Evolutionary conservation across 2,888 invertebrate species (phyloP), one percentile per base, ranked within the genome.

Genomic region (Gryllus longicercus): DNA sequence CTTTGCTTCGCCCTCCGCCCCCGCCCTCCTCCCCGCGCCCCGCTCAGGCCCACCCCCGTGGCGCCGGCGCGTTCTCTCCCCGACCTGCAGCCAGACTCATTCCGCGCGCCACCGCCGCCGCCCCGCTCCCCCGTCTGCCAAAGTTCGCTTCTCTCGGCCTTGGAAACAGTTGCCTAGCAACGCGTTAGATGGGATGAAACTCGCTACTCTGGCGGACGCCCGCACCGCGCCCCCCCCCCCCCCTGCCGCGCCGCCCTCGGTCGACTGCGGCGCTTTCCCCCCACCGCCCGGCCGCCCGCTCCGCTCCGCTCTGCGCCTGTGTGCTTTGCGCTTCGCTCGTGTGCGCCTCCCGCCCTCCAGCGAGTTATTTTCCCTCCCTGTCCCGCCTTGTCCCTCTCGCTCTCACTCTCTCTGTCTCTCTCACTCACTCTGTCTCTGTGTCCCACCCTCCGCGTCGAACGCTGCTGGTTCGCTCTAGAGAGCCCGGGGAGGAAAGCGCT

Each of bases 101-200:
- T 18, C 63, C 16, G 2, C 63, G 14, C 14, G n/a, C 14, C 14
- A n/a, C n/a, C n/a, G 3, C 63, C 63, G 4, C 63, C 63, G 14
- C 63, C 14, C 63, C n/a, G 16, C 63, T 11, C n/a, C 63, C 63
- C 63, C 18, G 63, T 63, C 63, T 63, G 16, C 16, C 63, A 63
- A 63, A 63, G 63, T 63, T 63, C 63, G 63, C 63, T 63, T 63
- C 63, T 63, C 63, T 11, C 63, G 63, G 63, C 63, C 63, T 63
- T 63, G 63, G 63, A 63, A 63, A 63, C 63, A 63, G 63, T 63
- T 63, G 63, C 63, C 63, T 63, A 63, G 63, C 63, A 63, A 63
- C 63, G 63, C n/a, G 63, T 14, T 63, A 63, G 63, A 63, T n/a
- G 63, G n/a, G 63, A 63, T 63, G 63, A 63, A 63, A n/a, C 63